These are phyloP conservation scores for Eulithis testata DNA, from an alignment of 2,888 invertebrate genomes.

Conservation along the genomic window DNA sequence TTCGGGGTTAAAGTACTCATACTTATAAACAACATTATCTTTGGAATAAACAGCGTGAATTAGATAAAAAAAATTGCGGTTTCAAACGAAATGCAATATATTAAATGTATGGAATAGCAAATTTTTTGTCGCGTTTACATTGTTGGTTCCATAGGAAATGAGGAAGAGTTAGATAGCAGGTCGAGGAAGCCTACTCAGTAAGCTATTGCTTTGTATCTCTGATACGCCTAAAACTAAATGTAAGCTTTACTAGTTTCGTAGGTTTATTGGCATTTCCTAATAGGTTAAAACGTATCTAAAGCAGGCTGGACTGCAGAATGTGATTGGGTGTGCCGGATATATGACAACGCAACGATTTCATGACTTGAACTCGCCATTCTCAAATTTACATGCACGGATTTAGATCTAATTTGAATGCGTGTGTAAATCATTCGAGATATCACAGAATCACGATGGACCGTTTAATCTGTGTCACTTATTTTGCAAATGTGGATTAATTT, in stretches of 20 bases:
- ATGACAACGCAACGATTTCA: constrained; percentile 36
- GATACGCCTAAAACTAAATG: not conserved
- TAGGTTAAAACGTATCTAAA: constrained; percentile 30
- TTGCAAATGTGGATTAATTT: constrained; percentile 16
- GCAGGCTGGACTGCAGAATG: constrained; percentile 35
- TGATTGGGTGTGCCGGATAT: constrained; percentile 44
- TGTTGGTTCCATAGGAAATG: too few species aligned
- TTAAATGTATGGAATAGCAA: too few species aligned
- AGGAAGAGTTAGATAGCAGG: too few species aligned
- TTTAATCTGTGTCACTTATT: constrained; percentile 16
- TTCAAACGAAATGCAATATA: too few species aligned
- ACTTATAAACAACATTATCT: too few species aligned
- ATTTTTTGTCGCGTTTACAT: too few species aligned
- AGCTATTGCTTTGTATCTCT: not conserved
- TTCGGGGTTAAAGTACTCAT: too few species aligned
- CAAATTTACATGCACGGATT: constrained; percentile 30
- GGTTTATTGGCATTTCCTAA: constrained; percentile 28
- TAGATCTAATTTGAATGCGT: constrained; percentile 23
- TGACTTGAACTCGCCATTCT: constrained; percentile 32
- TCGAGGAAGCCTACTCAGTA: not conserved
- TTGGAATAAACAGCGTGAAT: too few species aligned
- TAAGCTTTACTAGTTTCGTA: constrained; percentile 6
- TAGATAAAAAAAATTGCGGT: too few species aligned
- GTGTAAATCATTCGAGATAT: constrained; percentile 24
- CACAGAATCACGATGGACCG: constrained; percentile 5